These are phyloP conservation scores for Brachypodius melanocephalos DNA, from an alignment of 2,113 vertebrate species.

Conservation along the genomic window DNA sequence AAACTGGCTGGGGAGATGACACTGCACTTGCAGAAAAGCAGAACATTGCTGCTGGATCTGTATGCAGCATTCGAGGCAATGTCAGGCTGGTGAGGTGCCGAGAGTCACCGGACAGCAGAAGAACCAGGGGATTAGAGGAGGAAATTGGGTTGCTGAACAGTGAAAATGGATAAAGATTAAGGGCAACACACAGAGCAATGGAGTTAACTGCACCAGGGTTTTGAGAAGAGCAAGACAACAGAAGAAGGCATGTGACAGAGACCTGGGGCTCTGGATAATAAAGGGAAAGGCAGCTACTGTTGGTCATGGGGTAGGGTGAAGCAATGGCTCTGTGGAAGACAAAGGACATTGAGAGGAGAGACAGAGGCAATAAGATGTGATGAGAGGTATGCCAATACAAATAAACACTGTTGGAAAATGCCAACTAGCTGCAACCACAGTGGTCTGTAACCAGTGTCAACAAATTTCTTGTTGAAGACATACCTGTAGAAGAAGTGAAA, in stretches of 20 bases:
- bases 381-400: not conserved
- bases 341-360: not conserved
- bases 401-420: not conserved
- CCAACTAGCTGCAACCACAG: not conserved
- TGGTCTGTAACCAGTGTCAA: not conserved
- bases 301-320: not conserved
- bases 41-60: not conserved
- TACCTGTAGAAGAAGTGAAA: not conserved
- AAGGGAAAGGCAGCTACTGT: not conserved
- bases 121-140: not conserved
- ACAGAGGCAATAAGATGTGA: not conserved
- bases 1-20: not conserved
- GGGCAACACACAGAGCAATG: not conserved
- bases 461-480: not conserved
- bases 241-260: not conserved
- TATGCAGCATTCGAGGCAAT: not conserved
- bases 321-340: not conserved
- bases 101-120: not conserved
- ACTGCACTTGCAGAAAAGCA: not conserved
- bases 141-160: not conserved
- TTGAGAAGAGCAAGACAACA: not conserved
- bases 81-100: not conserved
- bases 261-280: not conserved
- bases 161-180: not conserved
- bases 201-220: not conserved